Evolutionary conservation across 1,140 invertebrate species (phyloP).

Genomic region (Thaumatotibia leucotreta): DNA sequence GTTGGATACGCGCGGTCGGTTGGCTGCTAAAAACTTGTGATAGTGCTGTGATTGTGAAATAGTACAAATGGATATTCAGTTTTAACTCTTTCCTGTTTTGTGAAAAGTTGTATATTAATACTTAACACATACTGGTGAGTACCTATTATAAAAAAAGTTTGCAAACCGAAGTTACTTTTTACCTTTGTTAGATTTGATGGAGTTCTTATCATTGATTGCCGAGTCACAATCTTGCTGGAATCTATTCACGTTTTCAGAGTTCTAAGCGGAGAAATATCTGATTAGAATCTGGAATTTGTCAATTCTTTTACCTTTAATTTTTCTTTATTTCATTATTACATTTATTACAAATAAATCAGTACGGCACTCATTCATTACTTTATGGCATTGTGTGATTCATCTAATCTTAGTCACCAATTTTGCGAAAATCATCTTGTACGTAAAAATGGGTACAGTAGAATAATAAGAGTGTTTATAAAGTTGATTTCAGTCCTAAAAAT

Average conservation of each 20-base stretch:
- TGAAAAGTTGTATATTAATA: not conserved
- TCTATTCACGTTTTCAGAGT: not conserved
- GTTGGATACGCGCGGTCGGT: not conserved
- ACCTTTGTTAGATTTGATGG: slow-evolving; percentile 2
- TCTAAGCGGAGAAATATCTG: not conserved
- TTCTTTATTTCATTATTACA: not conserved
- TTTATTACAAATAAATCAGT: not conserved
- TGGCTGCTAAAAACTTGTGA: slow-evolving; percentile 3
- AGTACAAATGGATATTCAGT: slow-evolving; percentile 10
- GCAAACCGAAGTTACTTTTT: not conserved
- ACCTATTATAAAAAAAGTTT: not conserved
- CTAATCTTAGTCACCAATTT: no score
- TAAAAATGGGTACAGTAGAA: no score
- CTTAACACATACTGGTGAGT: not conserved
- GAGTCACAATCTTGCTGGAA: not conserved
- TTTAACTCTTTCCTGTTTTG: slow-evolving; percentile 4
- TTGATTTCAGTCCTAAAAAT: no score
- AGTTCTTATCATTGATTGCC: slow-evolving; percentile 4
- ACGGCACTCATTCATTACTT: no score
- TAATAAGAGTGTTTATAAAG: no score
- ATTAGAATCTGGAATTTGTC: not conserved
- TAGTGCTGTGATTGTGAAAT: slow-evolving; percentile 6
- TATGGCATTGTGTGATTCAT: no score
- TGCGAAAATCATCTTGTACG: no score
- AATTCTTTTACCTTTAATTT: not conserved